phyloP scores from a whole-genome alignment of 2,113 vertebrate genomes.

The Otocyon megalotis region DNA sequence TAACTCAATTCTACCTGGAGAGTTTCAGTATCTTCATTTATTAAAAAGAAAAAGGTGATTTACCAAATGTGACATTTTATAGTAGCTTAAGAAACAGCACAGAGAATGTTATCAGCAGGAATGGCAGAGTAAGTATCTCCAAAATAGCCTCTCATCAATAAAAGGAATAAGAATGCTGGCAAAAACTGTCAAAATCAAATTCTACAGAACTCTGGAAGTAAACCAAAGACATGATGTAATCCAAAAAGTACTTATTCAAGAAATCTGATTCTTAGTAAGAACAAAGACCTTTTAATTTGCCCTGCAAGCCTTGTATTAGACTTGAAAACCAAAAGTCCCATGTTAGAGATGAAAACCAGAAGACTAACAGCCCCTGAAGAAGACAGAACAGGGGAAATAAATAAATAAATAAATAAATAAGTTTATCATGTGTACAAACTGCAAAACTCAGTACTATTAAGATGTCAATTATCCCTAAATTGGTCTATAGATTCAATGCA shows the following conservation, averaged over 20 bases:
- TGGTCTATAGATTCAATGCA: neutral
- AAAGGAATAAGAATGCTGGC: neutral
- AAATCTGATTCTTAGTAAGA: neutral
- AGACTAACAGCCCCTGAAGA: neutral
- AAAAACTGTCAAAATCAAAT: neutral
- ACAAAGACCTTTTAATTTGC: neutral
- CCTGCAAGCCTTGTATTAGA: neutral
- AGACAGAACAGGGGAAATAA: neutral
- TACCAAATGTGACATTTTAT: neutral
- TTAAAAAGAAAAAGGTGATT: neutral
- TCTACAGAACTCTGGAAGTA: neutral
- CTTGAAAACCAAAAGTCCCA: neutral
- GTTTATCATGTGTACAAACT: neutral
- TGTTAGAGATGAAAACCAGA: neutral
- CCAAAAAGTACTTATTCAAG: neutral
- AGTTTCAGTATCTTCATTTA: constrained; percentile 18
- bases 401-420: neutral
- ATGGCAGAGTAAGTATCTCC: neutral
- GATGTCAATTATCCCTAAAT: neutral
- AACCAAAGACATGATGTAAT: neutral
- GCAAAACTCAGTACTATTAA: neutral
- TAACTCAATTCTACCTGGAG: constrained; percentile 15
- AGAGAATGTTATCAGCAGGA: neutral
- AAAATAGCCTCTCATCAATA: neutral
- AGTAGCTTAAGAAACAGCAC: neutral